phyloP scores from a whole-genome alignment of 2,888 invertebrate species.

The Eupithecia pulchellata region DNA sequence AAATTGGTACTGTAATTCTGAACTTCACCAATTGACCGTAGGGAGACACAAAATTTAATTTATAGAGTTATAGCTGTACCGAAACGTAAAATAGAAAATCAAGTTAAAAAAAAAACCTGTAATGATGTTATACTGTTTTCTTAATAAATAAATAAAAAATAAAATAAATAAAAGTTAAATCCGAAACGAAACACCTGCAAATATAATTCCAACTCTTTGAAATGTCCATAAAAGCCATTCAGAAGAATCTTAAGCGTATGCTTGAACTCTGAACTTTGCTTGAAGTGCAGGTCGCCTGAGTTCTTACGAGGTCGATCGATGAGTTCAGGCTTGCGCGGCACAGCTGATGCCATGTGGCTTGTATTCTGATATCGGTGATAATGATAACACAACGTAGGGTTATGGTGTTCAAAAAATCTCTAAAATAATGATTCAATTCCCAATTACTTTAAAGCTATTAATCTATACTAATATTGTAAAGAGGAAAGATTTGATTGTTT shows the following conservation, averaged over 20 bases:
- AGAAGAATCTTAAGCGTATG: constrained; percentile 14
- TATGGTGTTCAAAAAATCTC: constrained; percentile 7
- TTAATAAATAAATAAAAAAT: no score
- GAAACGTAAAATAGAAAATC: background rate
- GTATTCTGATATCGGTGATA: constrained; percentile 2
- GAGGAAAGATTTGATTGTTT: no score
- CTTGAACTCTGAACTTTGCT: constrained; percentile 37
- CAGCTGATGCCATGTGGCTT: constrained; percentile 30
- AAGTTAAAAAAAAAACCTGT: no score
- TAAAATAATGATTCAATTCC: background rate
- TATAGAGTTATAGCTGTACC: background rate
- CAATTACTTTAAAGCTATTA: background rate
- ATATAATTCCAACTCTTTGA: background rate
- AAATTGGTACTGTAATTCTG: no score
- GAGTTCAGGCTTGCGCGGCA: constrained; percentile 38
- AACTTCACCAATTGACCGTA: no score
- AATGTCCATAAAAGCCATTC: background rate
- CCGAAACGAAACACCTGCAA: background rate
- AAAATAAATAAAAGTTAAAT: no score
- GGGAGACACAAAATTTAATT: no score
- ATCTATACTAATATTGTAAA: no score
- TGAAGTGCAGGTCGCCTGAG: constrained; percentile 29
- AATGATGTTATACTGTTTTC: no score
- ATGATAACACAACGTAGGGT: constrained; percentile 13
- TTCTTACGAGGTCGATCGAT: constrained; percentile 35